Conservation (phyloP, 2,113 vertebrate genomes). For the Planiliza haematocheilus region DNA sequence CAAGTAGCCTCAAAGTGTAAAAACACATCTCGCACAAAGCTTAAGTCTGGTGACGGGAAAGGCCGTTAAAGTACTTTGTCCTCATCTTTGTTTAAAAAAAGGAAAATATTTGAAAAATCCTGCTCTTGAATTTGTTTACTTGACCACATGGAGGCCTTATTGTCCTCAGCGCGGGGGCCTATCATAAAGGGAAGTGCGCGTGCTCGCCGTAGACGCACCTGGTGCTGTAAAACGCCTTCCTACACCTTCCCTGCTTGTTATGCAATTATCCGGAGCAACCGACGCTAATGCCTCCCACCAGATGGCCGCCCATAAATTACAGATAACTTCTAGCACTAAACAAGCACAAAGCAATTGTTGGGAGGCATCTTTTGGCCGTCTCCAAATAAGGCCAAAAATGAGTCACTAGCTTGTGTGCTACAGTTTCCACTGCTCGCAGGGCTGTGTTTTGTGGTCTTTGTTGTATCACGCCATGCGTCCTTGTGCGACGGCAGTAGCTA, state of each 20-base stretch:
- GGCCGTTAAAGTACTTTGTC: background rate
- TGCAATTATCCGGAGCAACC: slow-evolving; percentile 19
- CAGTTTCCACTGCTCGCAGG: slow-evolving; percentile 27
- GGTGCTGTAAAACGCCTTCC: slow-evolving; percentile 28
- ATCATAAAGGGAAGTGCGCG: slow-evolving; percentile 24
- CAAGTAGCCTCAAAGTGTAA: too few relatives aligned
- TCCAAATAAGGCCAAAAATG: slow-evolving; percentile 37
- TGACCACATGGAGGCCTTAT: background rate
- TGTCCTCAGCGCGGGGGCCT: slow-evolving; percentile 19
- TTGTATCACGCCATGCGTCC: slow-evolving; percentile 21
- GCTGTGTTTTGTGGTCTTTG: background rate
- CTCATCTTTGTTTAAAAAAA: too few relatives aligned
- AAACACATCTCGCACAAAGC: background rate
- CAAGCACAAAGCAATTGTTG: slow-evolving; percentile 8
- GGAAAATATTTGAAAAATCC: too few relatives aligned
- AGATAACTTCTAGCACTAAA: slow-evolving; percentile 24
- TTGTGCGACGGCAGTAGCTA: background rate
- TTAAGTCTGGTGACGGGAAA: background rate
- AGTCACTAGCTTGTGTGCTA: slow-evolving; percentile 4
- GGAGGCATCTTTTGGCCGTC: slow-evolving; percentile 3
- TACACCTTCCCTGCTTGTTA: slow-evolving; percentile 9
- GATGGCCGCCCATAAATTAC: slow-evolving; percentile 52
- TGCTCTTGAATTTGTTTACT: slow-evolving; percentile 1
- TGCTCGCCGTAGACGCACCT: background rate
- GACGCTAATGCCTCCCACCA: slow-evolving; percentile 32